Evolutionary conservation across 2,797 vertebrate species (phyloP), one percentile per base, ranked within the genome.

Genomic region (Distichodus sexfasciatus): DNA sequence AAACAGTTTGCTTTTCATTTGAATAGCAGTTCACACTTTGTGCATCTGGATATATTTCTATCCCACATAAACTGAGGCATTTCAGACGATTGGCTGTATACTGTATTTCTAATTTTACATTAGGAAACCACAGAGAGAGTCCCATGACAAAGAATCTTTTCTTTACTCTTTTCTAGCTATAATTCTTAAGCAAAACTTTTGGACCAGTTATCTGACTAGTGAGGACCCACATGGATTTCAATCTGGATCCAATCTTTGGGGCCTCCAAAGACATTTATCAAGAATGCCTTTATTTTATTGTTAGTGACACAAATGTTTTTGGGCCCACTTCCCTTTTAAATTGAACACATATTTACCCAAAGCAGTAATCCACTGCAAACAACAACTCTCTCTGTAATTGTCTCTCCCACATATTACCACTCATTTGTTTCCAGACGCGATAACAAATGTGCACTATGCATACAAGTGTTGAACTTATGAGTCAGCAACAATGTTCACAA

Each of bases 401-500:
- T 29, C 58, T 54, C 53, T 63, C 29, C 24, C 12, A 36, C 51
- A 46, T 29, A n/a, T 12, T 43, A 23, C 36, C 61, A 12, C 33
- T 60, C 31, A 48, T 58, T 35, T 40, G 17, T 10, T 24, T n/a
- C 41, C 72, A 41, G 38, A 54, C 19, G 66, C 4, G 38, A 59
- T n/a, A n/a, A n/a, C n/a, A n/a, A n/a, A n/a, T n/a, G n/a, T n/a
- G n/a, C n/a, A n/a, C n/a, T 21, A 11, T 41, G 80, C 35, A 66
- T 70, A 60, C 58, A 21, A 69, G 53, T 59, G 5, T 38, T 41
- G 19, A 66, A 59, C 15, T 68, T 26, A 54, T 70, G n/a, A 69
- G 78, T 79, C 51, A 76, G 66, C 78, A 36, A 9, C 65, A 17
- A 54, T 23, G 19, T 6, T 4, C 29, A 26, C 40, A 17, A 61